phyloP scores from a whole-genome alignment of 1,140 invertebrate species.

The Calliphora vicina region DNA sequence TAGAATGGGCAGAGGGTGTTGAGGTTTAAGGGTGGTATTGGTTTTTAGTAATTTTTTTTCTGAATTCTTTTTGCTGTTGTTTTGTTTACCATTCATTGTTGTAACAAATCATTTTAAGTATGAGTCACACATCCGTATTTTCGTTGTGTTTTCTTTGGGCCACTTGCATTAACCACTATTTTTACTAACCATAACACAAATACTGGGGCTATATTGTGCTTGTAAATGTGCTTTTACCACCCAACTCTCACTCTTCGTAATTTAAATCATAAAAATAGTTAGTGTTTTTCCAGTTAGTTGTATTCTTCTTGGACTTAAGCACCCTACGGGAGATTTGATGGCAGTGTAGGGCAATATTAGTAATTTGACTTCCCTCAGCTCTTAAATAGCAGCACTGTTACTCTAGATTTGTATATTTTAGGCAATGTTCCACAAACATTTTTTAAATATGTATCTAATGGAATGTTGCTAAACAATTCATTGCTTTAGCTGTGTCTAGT shows the following conservation, averaged over 20 bases:
- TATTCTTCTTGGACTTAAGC: not conserved
- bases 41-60: not conserved
- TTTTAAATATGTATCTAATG: too few species aligned
- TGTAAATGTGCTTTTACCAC: not conserved
- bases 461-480: too few species aligned
- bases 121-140: not conserved
- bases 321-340: too few species aligned
- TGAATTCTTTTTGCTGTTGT: not conserved
- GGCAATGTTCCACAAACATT: too few species aligned
- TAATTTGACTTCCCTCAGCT: too few species aligned
- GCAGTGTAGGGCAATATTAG: not conserved
- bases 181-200: not conserved
- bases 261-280: slow-evolving; percentile 30
- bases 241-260: not conserved
- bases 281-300: not conserved
- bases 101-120: slow-evolving; percentile 13
- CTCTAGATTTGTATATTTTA: too few species aligned
- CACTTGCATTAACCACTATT: not conserved
- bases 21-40: not conserved
- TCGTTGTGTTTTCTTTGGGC: not conserved
- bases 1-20: not conserved
- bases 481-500: too few species aligned
- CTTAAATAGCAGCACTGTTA: too few species aligned
- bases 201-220: not conserved
- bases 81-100: not conserved